Evolutionary conservation across 2,113 vertebrate genomes (phyloP).

Genomic region (Cranoglanis bouderius): DNA sequence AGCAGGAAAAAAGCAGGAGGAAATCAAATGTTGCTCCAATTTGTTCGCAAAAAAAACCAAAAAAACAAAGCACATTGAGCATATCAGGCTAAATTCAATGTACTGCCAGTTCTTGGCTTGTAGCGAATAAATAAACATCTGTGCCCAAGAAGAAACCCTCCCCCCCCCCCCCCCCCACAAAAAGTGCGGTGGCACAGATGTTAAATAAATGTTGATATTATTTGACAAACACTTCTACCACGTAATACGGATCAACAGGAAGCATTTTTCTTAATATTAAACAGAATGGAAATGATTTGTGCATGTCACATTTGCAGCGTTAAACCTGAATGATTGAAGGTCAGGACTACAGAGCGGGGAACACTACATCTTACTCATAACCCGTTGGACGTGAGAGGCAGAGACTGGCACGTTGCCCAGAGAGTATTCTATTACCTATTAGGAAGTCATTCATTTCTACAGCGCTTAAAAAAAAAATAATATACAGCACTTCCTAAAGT

Average conservation of each 20-base stretch:
- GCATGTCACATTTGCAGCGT: not conserved
- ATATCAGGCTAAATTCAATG: constrained; percentile 14
- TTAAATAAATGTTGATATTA: constrained; percentile 39
- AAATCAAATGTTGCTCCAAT: constrained; percentile 6
- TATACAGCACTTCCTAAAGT: constrained; percentile 45
- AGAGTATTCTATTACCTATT: constrained; percentile 57
- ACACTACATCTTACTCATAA: constrained; percentile 13
- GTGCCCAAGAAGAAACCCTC: not conserved
- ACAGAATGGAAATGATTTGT: not conserved
- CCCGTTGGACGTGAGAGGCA: not conserved
- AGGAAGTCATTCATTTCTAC: constrained; percentile 54
- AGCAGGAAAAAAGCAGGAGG: constrained; percentile 5
- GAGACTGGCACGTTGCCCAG: constrained; percentile 54
- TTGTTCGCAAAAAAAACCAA: not conserved
- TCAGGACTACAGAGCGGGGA: constrained; percentile 6
- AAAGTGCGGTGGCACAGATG: not conserved
- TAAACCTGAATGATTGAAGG: constrained; percentile 29
- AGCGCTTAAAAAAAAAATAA: constrained; percentile 37
- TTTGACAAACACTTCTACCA: constrained; percentile 2
- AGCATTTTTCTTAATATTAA: constrained; percentile 22
- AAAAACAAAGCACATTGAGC: not conserved
- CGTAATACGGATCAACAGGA: not conserved
- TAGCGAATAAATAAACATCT: constrained; percentile 10
- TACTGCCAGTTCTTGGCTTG: not conserved
- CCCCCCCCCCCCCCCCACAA: too few relatives aligned